These are phyloP conservation scores for Girardia tigrina DNA, from an alignment of 2,888 invertebrate genomes.

Conservation along the genomic window DNA sequence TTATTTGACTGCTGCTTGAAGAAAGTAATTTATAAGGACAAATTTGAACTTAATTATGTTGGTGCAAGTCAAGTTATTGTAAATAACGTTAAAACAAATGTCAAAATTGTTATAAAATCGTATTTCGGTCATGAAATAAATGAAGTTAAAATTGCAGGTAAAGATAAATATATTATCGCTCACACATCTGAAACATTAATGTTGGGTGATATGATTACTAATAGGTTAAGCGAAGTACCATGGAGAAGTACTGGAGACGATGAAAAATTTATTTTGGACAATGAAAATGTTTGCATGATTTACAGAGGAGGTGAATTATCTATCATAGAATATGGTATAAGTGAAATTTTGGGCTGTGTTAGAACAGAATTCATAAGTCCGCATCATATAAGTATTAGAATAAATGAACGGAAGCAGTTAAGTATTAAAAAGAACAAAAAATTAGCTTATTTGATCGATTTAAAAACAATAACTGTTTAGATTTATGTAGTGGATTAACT, in stretches of 20 bases:
- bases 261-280: slow-evolving; percentile 88
- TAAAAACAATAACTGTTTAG: slow-evolving; percentile 71
- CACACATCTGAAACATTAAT: slow-evolving; percentile 74
- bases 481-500: slow-evolving; percentile 55
- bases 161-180: slow-evolving; percentile 74
- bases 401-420: slow-evolving; percentile 64
- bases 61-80: slow-evolving; percentile 68
- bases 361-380: slow-evolving; percentile 87
- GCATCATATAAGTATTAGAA: slow-evolving; percentile 74
- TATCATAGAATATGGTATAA: slow-evolving; percentile 69
- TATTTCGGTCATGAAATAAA: slow-evolving; percentile 77
- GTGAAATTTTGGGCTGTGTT: slow-evolving; percentile 55
- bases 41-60: slow-evolving; percentile 85
- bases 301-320: slow-evolving; percentile 86
- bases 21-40: slow-evolving; percentile 67
- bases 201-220: slow-evolving; percentile 68
- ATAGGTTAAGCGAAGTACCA: slow-evolving; percentile 66
- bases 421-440: slow-evolving; percentile 64
- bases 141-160: slow-evolving; percentile 68
- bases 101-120: slow-evolving; percentile 65
- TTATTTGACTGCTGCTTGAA: slow-evolving; percentile 66
- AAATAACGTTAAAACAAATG: slow-evolving; percentile 50
- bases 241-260: slow-evolving; percentile 56
- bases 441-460: slow-evolving; percentile 79
- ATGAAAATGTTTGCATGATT: slow-evolving; percentile 71